These are phyloP conservation scores for Drosophila pseudotakahashii DNA, from an alignment of 2,888 invertebrate species.

Conservation along the genomic window DNA sequence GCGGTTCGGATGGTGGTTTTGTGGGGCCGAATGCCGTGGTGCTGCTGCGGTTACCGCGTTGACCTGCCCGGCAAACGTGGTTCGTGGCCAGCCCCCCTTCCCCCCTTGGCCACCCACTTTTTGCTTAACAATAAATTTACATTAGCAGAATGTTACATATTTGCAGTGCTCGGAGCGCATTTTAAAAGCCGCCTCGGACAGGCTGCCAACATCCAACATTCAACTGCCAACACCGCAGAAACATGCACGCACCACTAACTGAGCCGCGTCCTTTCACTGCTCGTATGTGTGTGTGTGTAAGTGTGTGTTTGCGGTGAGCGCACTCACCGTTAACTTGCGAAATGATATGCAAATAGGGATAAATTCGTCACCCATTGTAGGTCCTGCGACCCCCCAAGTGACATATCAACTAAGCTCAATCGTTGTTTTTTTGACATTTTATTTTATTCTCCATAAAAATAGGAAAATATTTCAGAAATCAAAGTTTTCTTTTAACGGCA, in stretches of 20 bases:
- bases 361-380: constrained; percentile 73
- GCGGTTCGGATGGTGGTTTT: constrained; percentile 20
- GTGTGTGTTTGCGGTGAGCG: constrained; percentile 59
- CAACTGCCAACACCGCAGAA: constrained; percentile 50
- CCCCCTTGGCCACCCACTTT: constrained; percentile 21
- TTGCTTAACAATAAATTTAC: constrained; percentile 82
- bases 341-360: constrained; percentile 82
- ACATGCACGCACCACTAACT: constrained; percentile 28
- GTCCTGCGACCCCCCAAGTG: constrained; percentile 7
- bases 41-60: constrained; percentile 46
- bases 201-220: constrained; percentile 53
- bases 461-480: background rate
- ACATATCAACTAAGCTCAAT: constrained; percentile 35
- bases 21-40: constrained; percentile 1
- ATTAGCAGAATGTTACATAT: constrained; percentile 82
- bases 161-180: constrained; percentile 74
- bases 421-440: constrained; percentile 13
- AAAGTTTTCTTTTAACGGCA: no score
- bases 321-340: constrained; percentile 78
- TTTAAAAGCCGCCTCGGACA: constrained; percentile 62
- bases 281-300: constrained; percentile 25
- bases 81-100: constrained; percentile 14
- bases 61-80: constrained; percentile 47
- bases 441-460: background rate
- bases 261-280: constrained; percentile 5